Evolutionary conservation across 2,888 invertebrate species (phyloP), one percentile per base, ranked within the genome.

Genomic region (Neoascia interrupta): DNA sequence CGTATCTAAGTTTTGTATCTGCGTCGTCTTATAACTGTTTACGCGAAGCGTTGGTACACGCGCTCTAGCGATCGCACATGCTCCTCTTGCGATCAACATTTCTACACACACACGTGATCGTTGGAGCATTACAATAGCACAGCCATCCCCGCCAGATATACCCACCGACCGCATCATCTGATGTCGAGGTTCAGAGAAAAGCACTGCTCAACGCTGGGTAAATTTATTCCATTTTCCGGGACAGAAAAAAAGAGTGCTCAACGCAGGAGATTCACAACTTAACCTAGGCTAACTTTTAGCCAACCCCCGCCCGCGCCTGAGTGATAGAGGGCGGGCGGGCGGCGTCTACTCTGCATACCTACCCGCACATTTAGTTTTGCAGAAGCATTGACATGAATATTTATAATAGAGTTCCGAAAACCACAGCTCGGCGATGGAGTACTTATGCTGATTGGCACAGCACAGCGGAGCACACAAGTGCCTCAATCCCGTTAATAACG

Each of bases 371-470:
- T n/a, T n/a, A n/a, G 3, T 5, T 28, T 63, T 43, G 36, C 43
- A 53, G 60, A 64, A 63, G 64, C 76, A 64, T 53, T 70, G 76
- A 64, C 64, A 76, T 72, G 72, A 64, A 76, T 72, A 72, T 72
- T 76, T 64, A 70, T 76, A 64, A 64, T 70, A 28, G 51, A 53
- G 53, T 37, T 53, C 58, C 53, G 43, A 70, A 70, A 75, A 51
- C 51, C 53, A 37, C 70, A 56, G 21, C n/a, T n/a, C n/a, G n/a
- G n/a, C n/a, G n/a, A n/a, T n/a, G n/a, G n/a, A n/a, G n/a, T n/a
- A n/a, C n/a, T 26, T 10, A 11, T 18, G 36, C 13, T 31, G 41
- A 61, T 70, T 39, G 39, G 63, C 41, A n/a, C n/a, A n/a, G n/a
- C n/a, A n/a, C n/a, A n/a, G n/a, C n/a, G n/a, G n/a, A n/a, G n/a